A percentile compares a stretch with the other conserved stretches of the same genome.
phyloP scores from a whole-genome alignment of 1,140 invertebrate species.

The Medauroidea extradentata region DNA sequence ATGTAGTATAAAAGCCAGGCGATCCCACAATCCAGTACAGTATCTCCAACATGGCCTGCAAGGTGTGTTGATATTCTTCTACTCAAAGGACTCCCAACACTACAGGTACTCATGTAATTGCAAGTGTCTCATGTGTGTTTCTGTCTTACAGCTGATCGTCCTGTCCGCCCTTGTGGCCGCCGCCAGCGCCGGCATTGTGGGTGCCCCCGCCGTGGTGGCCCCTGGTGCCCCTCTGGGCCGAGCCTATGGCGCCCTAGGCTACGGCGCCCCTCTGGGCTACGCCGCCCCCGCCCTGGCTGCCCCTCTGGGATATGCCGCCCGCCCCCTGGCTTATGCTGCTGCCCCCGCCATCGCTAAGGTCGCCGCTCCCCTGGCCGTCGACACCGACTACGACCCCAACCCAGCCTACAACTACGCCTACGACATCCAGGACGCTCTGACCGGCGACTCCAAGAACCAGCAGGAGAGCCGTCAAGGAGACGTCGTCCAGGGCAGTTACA shows the following conservation, averaged over 20 bases:
- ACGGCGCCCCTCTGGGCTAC: conserved; percentile 9
- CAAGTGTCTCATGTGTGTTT: neutral
- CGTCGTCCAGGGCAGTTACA: conserved; percentile 51
- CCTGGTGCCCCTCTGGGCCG: conserved; percentile 14
- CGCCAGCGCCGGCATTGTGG: conserved; percentile 11
- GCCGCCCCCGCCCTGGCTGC: conserved; percentile 11
- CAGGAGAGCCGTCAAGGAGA: conserved; percentile 51
- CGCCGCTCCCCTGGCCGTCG: conserved; percentile 13
- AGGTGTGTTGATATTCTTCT: neutral
- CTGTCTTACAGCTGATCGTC: conserved; percentile 9
- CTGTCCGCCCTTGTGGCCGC: conserved; percentile 19
- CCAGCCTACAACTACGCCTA: conserved; percentile 53
- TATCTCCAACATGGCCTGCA: neutral
- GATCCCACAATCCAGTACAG: neutral
- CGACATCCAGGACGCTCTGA: conserved; percentile 49
- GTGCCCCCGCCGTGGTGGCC: conserved; percentile 11
- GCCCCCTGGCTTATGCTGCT: conserved; percentile 4
- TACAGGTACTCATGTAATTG: neutral
- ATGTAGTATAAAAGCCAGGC: too few species aligned
- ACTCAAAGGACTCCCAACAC: neutral
- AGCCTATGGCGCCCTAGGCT: conserved; percentile 3
- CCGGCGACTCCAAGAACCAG: conserved; percentile 51
- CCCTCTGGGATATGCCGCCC: neutral
- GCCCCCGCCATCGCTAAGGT: neutral
- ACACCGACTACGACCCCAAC: conserved; percentile 25